Base-by-base conservation (phyloP, 1,140 invertebrate genomes). In the Anagrus nilaparvatae region DNA sequence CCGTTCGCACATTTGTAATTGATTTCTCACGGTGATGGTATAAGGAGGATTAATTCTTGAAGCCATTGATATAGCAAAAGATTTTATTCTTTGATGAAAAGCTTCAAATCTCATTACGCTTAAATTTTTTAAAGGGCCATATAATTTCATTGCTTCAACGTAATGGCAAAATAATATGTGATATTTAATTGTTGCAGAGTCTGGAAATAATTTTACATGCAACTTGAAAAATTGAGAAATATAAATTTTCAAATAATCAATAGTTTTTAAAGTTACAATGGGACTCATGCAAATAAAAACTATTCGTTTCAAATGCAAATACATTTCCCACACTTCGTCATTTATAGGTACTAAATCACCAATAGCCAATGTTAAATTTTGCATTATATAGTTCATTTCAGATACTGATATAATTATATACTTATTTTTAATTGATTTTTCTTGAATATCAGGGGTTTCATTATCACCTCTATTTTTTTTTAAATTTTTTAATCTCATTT, bases 371-470 rank as follows among this genome's bases (percentile, higher is more conserved):
- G 24, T 37, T 16, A 37, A 25, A 27, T 34, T 36, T 28, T 14
- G 13, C 13, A 37, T 17, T 4, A 37, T 25, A 17, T 37, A 16
- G 8, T 25, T 5, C 51, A 59, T 57, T 53, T 63, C 58, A 18
- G 54, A 51, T 10, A 58, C 50, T 17, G 51, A 51, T 25, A 55
- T 44, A 36, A 53, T 51, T 14, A 58, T 41, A 27, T 38, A 47
- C 40, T 50, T 47, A 7, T 46, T 45, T 53, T 54, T 18, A 58
- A 36, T n/a, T 50, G 40, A 41, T 47, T 38, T 20, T n/a, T 42
- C 31, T 41, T 45, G 39, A 30, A 49, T 30, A 39, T 42, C 23
- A 16, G 30, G 20, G 8, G 29, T 30, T 13, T 21, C 16, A 14
- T 45, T 49, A 25, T 13, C 9, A 21, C 29, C 34, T n/a, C 5